Conservation (phyloP, 1,140 invertebrate species). For the Diplogasteroides magnus region DNA sequence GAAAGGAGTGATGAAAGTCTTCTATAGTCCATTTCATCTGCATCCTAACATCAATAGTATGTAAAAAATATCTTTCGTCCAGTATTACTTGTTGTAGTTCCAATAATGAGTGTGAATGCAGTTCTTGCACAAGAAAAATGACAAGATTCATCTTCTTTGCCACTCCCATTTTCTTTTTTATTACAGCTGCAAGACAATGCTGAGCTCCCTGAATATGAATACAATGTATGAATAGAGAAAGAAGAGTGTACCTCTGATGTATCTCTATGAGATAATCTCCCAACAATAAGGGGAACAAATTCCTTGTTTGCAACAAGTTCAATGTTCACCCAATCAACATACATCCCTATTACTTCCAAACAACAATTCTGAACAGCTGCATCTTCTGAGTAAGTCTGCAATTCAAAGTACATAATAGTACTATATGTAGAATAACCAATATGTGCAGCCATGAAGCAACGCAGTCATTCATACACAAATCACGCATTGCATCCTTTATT, state of each 20-base stretch:
- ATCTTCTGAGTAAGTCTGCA: no score
- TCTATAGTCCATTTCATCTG: no score
- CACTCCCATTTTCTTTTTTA: slow-evolving; percentile 30
- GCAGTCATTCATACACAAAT: slow-evolving; percentile 32
- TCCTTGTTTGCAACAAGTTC: slow-evolving; percentile 32
- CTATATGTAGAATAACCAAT: slow-evolving; percentile 12
- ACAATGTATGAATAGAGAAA: neutral
- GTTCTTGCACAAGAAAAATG: neutral
- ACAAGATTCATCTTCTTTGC: slow-evolving; percentile 21
- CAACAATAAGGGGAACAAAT: slow-evolving; percentile 24
- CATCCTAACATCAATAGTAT: no score
- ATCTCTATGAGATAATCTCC: slow-evolving; percentile 4
- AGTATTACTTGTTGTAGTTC: no score
- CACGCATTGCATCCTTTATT: slow-evolving; percentile 38
- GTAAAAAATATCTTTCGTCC: no score
- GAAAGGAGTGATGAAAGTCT: slow-evolving; percentile 23
- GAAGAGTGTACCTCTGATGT: slow-evolving; percentile 18
- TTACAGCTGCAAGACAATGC: slow-evolving; percentile 4
- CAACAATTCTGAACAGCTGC: no score
- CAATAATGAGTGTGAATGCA: no score
- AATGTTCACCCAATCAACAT: slow-evolving; percentile 36
- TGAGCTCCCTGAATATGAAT: slow-evolving; percentile 6
- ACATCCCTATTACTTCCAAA: slow-evolving; percentile 24
- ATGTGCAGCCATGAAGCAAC: slow-evolving; percentile 26
- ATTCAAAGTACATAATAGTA: no score